Evolutionary conservation across 2,888 invertebrate species (phyloP).

Genomic region (Ectropis crepuscularia): DNA sequence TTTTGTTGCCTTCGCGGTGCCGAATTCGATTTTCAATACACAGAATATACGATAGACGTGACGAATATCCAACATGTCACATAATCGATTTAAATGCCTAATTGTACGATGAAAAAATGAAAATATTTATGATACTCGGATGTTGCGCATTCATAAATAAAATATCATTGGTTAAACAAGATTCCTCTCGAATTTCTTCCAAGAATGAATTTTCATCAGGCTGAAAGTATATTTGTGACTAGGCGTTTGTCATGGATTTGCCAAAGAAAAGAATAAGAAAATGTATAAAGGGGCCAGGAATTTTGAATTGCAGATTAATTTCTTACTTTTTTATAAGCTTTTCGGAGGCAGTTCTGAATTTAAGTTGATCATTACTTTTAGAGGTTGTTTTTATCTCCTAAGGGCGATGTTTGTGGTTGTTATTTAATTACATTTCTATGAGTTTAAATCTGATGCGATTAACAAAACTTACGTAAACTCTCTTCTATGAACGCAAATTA

Average conservation of each 20-base stretch:
- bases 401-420: constrained; percentile 49
- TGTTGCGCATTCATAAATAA: constrained; percentile 11
- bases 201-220: constrained; percentile 38
- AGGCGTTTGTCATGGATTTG: constrained; percentile 57
- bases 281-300: constrained; percentile 61
- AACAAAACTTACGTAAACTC: constrained; percentile 1
- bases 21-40: constrained; percentile 73
- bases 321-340: constrained; percentile 73
- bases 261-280: constrained; percentile 55
- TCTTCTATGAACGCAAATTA: constrained; percentile 9
- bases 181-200: constrained; percentile 36
- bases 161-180: constrained; percentile 5
- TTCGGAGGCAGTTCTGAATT: constrained; percentile 64
- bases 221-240: constrained; percentile 38
- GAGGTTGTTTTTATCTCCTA: constrained; percentile 50
- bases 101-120: constrained; percentile 1
- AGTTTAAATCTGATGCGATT: background rate
- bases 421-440: constrained; percentile 9
- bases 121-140: background rate
- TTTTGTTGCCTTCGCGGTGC: constrained; percentile 74
- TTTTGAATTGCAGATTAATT: constrained; percentile 78
- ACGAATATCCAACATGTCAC: constrained; percentile 24
- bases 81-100: constrained; percentile 29
- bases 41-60: constrained; percentile 49
- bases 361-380: constrained; percentile 61